Evolutionary conservation across 2,888 invertebrate genomes (phyloP).

Genomic region (Eumacrocentrus americanus): DNA sequence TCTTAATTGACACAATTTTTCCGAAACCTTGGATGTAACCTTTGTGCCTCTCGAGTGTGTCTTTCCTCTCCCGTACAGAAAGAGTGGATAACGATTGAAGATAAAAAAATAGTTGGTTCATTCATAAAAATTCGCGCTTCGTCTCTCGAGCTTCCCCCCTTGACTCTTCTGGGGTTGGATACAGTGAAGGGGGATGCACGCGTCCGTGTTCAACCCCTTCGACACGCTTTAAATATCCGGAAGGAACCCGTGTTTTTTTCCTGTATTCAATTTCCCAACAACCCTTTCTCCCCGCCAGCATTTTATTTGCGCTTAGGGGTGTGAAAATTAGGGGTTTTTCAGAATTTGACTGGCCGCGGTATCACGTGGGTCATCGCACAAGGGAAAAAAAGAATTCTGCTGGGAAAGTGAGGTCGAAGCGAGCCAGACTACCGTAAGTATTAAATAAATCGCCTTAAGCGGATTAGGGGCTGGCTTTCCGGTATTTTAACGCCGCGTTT

Average conservation of each 20-base stretch:
- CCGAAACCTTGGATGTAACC: constrained; percentile 43
- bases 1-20: constrained; percentile 57
- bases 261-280: constrained; percentile 21
- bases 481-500: constrained; percentile 56
- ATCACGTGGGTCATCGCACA: constrained; percentile 15
- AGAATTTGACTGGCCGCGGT: constrained; percentile 29
- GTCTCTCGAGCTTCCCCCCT: too few relatives aligned
- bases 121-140: constrained; percentile 50
- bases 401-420: constrained; percentile 40
- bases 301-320: constrained; percentile 21
- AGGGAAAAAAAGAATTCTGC: too few relatives aligned
- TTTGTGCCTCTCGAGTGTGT: constrained; percentile 13
- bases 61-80: constrained; percentile 2
- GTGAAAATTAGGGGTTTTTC: constrained; percentile 18
- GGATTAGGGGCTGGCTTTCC: constrained; percentile 55
- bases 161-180: too few relatives aligned
- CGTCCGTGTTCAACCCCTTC: constrained; percentile 10
- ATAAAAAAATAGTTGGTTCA: too few relatives aligned
- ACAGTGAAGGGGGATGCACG: constrained; percentile 16
- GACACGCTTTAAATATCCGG: constrained; percentile 10
- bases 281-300: constrained; percentile 23
- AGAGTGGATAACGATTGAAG: neutral
- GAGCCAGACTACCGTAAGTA: constrained; percentile 54
- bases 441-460: constrained; percentile 58
- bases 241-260: constrained; percentile 13